These are phyloP conservation scores for Girardia tigrina DNA, from an alignment of 2,888 invertebrate genomes.

Conservation along the genomic window DNA sequence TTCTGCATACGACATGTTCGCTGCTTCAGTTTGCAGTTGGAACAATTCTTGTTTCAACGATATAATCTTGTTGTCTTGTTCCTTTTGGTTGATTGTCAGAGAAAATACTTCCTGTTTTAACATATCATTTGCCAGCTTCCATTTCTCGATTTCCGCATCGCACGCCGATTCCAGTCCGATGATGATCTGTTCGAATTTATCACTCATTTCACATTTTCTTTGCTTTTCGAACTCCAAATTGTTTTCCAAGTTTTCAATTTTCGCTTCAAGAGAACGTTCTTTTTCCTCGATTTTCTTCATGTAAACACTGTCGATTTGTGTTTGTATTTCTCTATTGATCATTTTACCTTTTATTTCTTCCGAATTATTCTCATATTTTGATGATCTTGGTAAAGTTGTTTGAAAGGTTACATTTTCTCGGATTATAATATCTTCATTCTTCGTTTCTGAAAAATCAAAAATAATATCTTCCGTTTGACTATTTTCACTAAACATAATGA, in stretches of 20 bases:
- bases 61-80: background rate
- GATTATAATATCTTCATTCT: background rate
- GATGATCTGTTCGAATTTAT: constrained; percentile 26
- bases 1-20: background rate
- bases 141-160: constrained; percentile 30
- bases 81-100: background rate
- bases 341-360: no score
- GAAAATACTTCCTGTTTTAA: background rate
- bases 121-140: background rate
- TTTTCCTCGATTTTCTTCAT: background rate
- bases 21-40: background rate
- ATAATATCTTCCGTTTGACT: background rate
- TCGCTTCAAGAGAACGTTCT: background rate
- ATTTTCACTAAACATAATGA: background rate
- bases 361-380: no score
- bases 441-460: background rate
- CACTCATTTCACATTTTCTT: background rate
- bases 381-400: no score
- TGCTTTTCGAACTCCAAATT: background rate
- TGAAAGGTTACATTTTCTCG: background rate
- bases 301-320: background rate
- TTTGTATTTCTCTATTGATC: background rate
- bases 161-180: constrained; percentile 26
- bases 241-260: background rate
- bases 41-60: background rate